Base-by-base conservation (phyloP, 2,888 invertebrate genomes). In the Pristionchus maxplancki region DNA sequence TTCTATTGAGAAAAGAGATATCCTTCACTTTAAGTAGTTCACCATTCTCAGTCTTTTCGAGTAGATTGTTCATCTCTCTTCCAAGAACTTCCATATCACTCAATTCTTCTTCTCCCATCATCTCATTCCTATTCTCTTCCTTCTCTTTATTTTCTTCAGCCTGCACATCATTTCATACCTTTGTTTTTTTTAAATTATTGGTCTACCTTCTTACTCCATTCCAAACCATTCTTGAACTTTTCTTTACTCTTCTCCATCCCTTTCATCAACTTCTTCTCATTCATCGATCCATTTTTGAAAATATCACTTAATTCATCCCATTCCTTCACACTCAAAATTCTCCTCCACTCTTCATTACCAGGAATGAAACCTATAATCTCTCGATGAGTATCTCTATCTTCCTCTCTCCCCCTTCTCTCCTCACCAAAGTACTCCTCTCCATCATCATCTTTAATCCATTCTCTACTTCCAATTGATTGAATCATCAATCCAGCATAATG, bases 391-490 rank as follows among this genome's bases (percentile, higher is more conserved):
- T 37, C 71, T 37, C 37, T 71, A 28, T 28, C 53, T 58, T 58
- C 3, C 40, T 20, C 28, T 31, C 0, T 67, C 31, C 34, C 9
- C 31, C 15, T 40, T 15, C 44, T 44, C 24, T 17, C 15, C 81
- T 71, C 37, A 44, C 83, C 83, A 17, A 83, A 83, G 28, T 31
- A 34, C 11, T 83, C 24, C 17, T 44, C 28, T 28, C 44, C 44
- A 50, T 83, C 53, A 3, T 50, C 44, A 8, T 85, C 40, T 28
- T 64, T 17, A n/a, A 50, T 85, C 85, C 85, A 85, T 64, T 85
- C 44, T n/a, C 17, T 9, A 44, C 40, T 64, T 64, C 85, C 85
- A n/a, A 64, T 85, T 6, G 85, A 85, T 64, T 85, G 85, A n/a
- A 85, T 64, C 20, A 64, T 13, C 34, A 85, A 20, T 64, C 85